A percentile compares a stretch with the other conserved stretches of the same genome.
Conservation (phyloP, 2,888 invertebrate species). For the Sipha maydis region DNA sequence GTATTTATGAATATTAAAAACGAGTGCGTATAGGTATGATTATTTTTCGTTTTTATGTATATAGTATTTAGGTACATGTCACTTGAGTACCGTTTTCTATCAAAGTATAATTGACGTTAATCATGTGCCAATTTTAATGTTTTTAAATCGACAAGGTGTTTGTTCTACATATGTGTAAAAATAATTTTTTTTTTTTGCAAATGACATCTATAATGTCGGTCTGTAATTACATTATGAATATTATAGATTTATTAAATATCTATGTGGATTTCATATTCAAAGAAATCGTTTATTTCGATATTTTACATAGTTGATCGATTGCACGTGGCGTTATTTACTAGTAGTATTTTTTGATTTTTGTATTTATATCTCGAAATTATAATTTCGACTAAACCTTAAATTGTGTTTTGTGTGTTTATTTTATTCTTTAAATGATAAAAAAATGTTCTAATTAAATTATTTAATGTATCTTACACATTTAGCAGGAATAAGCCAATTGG, state of each 20-base stretch:
- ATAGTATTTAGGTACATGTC: not conserved
- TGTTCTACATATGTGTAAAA: not conserved
- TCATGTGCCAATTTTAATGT: slow-evolving; percentile 12
- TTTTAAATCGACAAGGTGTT: not conserved
- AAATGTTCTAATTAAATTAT: not conserved
- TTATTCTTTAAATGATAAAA: not conserved
- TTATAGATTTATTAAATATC: not conserved
- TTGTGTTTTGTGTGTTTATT: not conserved
- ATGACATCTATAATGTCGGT: not conserved
- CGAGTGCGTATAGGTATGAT: not conserved
- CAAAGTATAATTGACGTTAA: slow-evolving; percentile 2
- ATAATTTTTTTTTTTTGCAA: not conserved
- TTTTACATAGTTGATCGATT: slow-evolving; percentile 5
- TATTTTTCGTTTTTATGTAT: not conserved
- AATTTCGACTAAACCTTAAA: not conserved
- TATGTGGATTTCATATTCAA: not conserved
- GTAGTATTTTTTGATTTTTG: not conserved
- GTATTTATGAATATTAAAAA: not conserved
- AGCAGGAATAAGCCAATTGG: not conserved
- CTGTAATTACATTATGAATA: not conserved
- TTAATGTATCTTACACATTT: not conserved
- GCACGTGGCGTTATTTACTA: not conserved
- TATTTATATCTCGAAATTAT: not conserved
- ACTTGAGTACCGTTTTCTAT: not conserved
- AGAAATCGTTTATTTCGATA: not conserved